A percentile compares a stretch with the other conserved stretches of the same genome.
Conservation (phyloP, 2,797 vertebrate genomes). For the Crocodylus rhombifer region DNA sequence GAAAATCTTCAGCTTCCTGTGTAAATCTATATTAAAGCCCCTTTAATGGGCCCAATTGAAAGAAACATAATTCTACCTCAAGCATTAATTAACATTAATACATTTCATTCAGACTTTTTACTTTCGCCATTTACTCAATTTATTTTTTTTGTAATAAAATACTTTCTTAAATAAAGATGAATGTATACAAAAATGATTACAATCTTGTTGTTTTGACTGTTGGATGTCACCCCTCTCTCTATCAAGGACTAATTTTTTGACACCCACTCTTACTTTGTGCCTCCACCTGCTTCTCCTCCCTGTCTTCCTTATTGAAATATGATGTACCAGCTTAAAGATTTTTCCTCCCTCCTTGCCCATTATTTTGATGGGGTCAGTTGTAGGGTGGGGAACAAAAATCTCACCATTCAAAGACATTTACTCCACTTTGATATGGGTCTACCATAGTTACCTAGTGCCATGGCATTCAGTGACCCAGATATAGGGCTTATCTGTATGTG, state of each 20-base stretch:
- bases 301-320: conserved; percentile 7
- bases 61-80: conserved; percentile 74
- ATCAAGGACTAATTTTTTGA: too few relatives aligned
- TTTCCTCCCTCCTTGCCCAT: too few relatives aligned
- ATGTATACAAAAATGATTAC: conserved; percentile 18
- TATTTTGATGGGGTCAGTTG: too few relatives aligned
- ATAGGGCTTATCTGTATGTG: conserved; percentile 39
- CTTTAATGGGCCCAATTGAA: conserved; percentile 83
- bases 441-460: not conserved
- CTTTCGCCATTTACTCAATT: not conserved
- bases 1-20: conserved; percentile 84
- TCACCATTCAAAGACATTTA: not conserved
- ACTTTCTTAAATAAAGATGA: conserved; percentile 53
- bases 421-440: not conserved
- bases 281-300: too few relatives aligned
- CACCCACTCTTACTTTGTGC: too few relatives aligned
- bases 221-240: too few relatives aligned
- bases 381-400: not conserved
- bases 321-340: not conserved
- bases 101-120: conserved; percentile 56
- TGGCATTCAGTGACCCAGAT: not conserved
- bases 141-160: conserved; percentile 58
- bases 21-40: conserved; percentile 91
- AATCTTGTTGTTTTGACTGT: conserved; percentile 7
- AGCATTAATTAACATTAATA: conserved; percentile 67